Percentiles rank a stretch among this genome's conserved stretches.
Evolutionary conservation across 2,113 vertebrate genomes (phyloP).

Genomic region (Brienomyrus longianalis): DNA sequence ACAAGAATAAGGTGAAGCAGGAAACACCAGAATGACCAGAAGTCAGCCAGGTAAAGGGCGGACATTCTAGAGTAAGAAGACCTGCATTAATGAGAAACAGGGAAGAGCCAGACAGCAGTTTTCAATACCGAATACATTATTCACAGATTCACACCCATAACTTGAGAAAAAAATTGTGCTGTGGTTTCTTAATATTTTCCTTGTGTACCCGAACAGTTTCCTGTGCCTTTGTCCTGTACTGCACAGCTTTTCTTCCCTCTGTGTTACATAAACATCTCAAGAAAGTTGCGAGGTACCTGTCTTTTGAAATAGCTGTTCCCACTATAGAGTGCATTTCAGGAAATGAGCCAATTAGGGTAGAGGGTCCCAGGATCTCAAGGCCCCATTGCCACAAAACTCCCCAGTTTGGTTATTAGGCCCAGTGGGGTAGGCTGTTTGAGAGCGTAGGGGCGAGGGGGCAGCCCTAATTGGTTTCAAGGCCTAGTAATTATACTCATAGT

Average conservation of each 20-base stretch:
- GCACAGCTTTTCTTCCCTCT: not conserved
- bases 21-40: too few species aligned
- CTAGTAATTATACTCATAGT: constrained; percentile 39
- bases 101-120: too few species aligned
- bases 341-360: constrained; percentile 41
- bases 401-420: not conserved
- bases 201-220: not conserved
- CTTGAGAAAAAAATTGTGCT: too few species aligned
- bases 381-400: not conserved
- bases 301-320: not conserved
- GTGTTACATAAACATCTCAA: not conserved
- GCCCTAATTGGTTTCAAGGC: constrained; percentile 40
- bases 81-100: too few species aligned
- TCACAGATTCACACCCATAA: too few species aligned
- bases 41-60: too few species aligned
- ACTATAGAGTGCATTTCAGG: constrained; percentile 28
- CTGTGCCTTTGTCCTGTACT: not conserved
- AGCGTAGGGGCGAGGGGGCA: not conserved
- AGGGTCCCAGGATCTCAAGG: constrained; percentile 23
- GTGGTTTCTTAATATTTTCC: too few species aligned
- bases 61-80: too few species aligned
- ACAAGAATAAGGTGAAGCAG: too few species aligned
- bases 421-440: not conserved
- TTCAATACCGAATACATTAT: too few species aligned
- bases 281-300: not conserved